A percentile compares a stretch with the other conserved stretches of the same genome.
Evolutionary conservation across 2,797 vertebrate genomes (phyloP).

Genomic region (Chiloscyllium punctatum): DNA sequence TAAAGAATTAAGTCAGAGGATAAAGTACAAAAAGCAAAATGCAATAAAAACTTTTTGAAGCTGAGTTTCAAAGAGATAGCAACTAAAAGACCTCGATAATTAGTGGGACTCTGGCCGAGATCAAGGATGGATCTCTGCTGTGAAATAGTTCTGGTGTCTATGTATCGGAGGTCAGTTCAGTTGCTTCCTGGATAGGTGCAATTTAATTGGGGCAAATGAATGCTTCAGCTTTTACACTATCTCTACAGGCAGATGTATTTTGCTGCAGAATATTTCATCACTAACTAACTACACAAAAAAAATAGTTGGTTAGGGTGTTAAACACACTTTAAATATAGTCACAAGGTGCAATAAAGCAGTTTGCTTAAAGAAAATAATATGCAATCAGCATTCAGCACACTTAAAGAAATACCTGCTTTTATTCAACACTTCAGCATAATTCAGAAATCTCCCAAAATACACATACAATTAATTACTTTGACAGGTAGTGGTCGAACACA

Average conservation of each 20-base stretch:
- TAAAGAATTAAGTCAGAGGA: neutral
- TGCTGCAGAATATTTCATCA: neutral
- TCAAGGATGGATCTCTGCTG: constrained; percentile 4
- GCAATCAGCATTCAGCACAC: neutral
- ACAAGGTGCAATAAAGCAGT: neutral
- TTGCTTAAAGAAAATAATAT: neutral
- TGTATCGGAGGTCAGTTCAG: neutral
- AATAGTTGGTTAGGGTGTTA: neutral
- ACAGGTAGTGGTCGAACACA: neutral
- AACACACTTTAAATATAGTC: neutral
- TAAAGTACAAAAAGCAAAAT: neutral
- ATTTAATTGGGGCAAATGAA: constrained; percentile 4
- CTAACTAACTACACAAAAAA: neutral
- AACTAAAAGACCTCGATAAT: constrained; percentile 12
- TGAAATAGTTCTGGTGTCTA: neutral
- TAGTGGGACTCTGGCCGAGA: neutral
- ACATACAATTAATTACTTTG: neutral
- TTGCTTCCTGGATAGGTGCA: neutral
- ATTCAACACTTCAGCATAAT: neutral
- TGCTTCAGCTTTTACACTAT: neutral
- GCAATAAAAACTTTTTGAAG: neutral
- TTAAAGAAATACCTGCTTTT: neutral
- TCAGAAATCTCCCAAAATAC: neutral
- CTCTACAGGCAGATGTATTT: neutral
- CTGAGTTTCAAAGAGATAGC: constrained; percentile 5